Evolutionary conservation across 1,140 invertebrate species (phyloP).

Genomic region (Caenorhabditis remanei): DNA sequence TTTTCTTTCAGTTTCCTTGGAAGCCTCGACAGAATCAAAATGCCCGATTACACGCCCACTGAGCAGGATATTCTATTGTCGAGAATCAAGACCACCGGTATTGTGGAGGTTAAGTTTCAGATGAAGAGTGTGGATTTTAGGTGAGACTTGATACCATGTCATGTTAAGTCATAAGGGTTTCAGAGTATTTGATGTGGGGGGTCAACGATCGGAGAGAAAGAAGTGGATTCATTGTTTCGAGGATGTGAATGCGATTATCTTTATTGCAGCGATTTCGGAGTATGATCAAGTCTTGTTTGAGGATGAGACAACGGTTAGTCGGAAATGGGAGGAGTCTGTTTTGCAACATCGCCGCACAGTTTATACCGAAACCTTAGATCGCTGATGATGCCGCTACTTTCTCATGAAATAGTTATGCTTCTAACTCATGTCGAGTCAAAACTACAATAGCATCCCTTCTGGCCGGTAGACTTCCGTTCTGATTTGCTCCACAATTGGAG

Average conservation of each 20-base stretch:
- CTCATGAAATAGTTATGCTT: no score
- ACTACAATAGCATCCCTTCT: no score
- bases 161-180: conserved; percentile 1
- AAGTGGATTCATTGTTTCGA: conserved; percentile 81
- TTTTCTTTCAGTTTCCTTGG: conserved; percentile 84
- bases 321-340: not conserved
- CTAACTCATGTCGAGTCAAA: no score
- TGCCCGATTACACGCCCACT: conserved; percentile 91
- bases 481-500: no score
- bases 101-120: conserved; percentile 93
- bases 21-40: conserved; percentile 93
- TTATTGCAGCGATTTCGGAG: conserved; percentile 78
- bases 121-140: conserved; percentile 78
- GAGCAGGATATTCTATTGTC: conserved; percentile 97
- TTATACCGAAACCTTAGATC: no score
- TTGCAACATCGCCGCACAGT: no score
- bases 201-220: conserved; percentile 80
- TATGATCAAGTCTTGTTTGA: conserved; percentile 78
- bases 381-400: no score
- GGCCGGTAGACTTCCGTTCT: no score
- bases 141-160: conserved; percentile 51
- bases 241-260: conserved; percentile 79
- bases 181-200: conserved; percentile 80
- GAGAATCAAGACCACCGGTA: conserved; percentile 92
- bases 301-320: conserved; percentile 76